Base-by-base conservation (phyloP, 53 echinoderm and acorn worm genomes). In the Luidia sarsii region DNA sequence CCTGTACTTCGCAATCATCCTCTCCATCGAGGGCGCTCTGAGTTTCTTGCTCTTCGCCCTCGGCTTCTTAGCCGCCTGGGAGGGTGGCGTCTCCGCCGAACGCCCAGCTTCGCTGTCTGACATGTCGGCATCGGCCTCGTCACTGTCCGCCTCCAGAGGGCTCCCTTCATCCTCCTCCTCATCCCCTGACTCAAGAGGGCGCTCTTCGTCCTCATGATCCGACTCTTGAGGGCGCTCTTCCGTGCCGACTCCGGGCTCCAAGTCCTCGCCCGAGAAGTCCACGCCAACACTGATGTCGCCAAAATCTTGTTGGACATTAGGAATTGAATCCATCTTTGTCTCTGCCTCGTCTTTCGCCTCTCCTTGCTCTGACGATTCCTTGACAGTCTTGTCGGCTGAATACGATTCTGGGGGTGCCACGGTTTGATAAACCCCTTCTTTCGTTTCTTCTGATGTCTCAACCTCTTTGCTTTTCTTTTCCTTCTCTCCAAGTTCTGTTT, bases 231-330 rank as follows among this genome's bases (percentile, higher is more conserved):
- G 33, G 64, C 56, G 25, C 19, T 28, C 46, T 69, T 16, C 28
- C 57, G 39, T 39, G 22, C 13, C 16, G 9, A 39, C 61, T 18
- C 65, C 65, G 1, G 83, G 85, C 27, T 86, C 62, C 31, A 88
- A 67, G 66, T 96, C 97, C 4, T 96, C 93, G 4, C 67, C 81
- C 0, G 80, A 53, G 19, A 89, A 96, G 14, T 88, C 75, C 1
- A 91, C 89, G 5, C 88, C 93, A 22, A 96, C 86, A 65, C 57
- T 68, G 15, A 96, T 86, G 22, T 86, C 67, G 25, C 86, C 80
- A 53, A 93, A 85, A 45, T 96, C 86, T 37, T 96, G 97, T 25
- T 82, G 89, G 16, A 96, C 97, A 33, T 60, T 74, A 13, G 70
- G 62, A 20, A 92, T 50, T 19, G 43, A 37, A 21, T 60, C 35